A percentile compares a stretch with the other conserved stretches of the same genome.
These are phyloP conservation scores for Blomia tropicalis DNA, from an alignment of 2,888 invertebrate species.

Conservation along the genomic window DNA sequence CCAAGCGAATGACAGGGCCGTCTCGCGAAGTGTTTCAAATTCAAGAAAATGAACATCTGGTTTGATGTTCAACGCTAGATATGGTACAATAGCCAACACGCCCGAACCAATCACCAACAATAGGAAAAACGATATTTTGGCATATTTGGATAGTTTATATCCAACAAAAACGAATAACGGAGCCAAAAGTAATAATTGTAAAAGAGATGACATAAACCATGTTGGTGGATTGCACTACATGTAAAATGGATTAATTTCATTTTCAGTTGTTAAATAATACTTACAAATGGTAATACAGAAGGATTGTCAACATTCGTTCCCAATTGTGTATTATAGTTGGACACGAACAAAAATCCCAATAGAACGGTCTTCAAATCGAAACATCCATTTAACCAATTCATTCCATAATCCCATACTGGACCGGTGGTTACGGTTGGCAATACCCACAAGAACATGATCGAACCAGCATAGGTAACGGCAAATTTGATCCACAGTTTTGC, in stretches of 20 bases:
- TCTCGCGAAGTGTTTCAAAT: conserved; percentile 9
- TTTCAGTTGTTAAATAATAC: not conserved
- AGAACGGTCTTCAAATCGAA: not conserved
- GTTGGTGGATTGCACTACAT: conserved; percentile 20
- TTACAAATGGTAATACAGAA: conserved; percentile 14
- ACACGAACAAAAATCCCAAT: conserved; percentile 12
- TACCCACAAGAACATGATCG: conserved; percentile 18
- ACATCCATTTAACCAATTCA: conserved; percentile 19
- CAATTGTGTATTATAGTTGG: conserved; percentile 20
- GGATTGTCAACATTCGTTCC: not conserved
- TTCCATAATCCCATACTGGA: conserved; percentile 23
- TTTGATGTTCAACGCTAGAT: conserved; percentile 4
- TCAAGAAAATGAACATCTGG: conserved; percentile 21
- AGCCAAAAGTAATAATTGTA: conserved; percentile 14
- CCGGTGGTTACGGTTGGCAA: conserved; percentile 18
- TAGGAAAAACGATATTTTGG: not conserved
- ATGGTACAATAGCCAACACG: not conserved
- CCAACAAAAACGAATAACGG: conserved; percentile 15
- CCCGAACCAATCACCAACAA: not conserved
- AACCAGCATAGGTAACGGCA: conserved; percentile 8
- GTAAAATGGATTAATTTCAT: not conserved
- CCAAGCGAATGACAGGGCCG: conserved; percentile 14
- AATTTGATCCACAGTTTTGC: conserved; percentile 18
- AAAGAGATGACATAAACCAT: conserved; percentile 20
- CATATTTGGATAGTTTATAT: not conserved